Conservation (phyloP, 2,113 vertebrate species). For the Acrocephalus kingi region DNA sequence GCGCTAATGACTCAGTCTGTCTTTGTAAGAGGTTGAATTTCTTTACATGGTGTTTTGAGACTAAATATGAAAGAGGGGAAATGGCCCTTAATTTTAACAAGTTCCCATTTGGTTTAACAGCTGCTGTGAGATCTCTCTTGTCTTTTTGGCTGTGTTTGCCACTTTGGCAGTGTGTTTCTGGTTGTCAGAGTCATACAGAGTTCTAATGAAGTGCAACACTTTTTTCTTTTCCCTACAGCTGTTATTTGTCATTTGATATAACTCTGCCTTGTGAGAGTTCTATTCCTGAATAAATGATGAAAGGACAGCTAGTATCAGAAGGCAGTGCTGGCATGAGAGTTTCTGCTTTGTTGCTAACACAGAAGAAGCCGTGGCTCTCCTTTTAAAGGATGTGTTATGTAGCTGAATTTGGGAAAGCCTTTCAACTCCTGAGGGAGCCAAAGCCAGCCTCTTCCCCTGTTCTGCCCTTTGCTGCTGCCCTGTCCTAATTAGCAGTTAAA, state of each 20-base stretch:
- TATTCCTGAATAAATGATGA: constrained; percentile 20
- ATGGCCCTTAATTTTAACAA: constrained; percentile 32
- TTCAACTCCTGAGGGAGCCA: neutral
- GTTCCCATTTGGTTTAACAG: constrained; percentile 48
- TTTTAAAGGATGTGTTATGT: neutral
- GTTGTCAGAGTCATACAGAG: constrained; percentile 33
- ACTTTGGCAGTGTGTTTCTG: neutral
- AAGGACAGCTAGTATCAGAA: constrained; percentile 16
- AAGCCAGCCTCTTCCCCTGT: neutral
- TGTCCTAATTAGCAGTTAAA: neutral
- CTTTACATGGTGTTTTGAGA: constrained; percentile 2
- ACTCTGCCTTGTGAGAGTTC: constrained; percentile 2
- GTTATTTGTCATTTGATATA: constrained; percentile 51
- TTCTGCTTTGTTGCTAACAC: neutral
- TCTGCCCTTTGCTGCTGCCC: neutral
- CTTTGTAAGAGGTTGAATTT: constrained; percentile 18
- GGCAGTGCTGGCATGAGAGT: neutral
- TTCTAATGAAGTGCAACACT: constrained; percentile 35
- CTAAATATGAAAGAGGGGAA: constrained; percentile 27
- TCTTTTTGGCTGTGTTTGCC: constrained; percentile 11
- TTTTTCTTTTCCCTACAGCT: constrained; percentile 33
- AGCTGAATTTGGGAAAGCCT: constrained; percentile 10
- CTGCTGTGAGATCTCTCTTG: constrained; percentile 28
- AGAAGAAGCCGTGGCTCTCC: neutral
- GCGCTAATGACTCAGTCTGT: neutral